Conservation (phyloP, 2,797 vertebrate species). For the Apogon hyalosoma region DNA sequence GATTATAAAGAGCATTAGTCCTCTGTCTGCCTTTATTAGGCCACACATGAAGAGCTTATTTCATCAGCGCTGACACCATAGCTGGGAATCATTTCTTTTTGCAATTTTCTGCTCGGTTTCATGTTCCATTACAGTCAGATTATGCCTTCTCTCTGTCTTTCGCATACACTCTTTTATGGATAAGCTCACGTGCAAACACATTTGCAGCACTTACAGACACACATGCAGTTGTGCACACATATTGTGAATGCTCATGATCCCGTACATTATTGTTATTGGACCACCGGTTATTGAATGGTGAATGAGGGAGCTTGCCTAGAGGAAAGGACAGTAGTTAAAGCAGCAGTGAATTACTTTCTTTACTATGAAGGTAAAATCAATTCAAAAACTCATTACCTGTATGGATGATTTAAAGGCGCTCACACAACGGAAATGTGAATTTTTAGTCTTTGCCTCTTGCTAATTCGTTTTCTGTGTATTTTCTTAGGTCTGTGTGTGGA, state of each 20-base stretch:
- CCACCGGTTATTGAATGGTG: conserved; percentile 65
- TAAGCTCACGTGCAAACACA: conserved; percentile 65
- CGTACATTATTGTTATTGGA: conserved; percentile 57
- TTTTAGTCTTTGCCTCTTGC: conserved; percentile 19
- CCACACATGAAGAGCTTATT: conserved; percentile 74
- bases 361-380: conserved; percentile 66
- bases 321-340: conserved; percentile 67
- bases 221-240: conserved; percentile 30
- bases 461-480: conserved; percentile 19
- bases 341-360: conserved; percentile 56
- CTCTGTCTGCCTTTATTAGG: conserved; percentile 69
- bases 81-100: conserved; percentile 78
- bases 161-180: conserved; percentile 68
- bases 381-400: conserved; percentile 63
- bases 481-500: background rate
- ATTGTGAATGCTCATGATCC: conserved; percentile 54
- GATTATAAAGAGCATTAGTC: conserved; percentile 65
- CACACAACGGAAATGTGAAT: conserved; percentile 30
- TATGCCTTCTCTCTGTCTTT: conserved; percentile 71
- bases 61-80: conserved; percentile 74
- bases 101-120: conserved; percentile 85
- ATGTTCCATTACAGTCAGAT: conserved; percentile 81
- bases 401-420: conserved; percentile 57
- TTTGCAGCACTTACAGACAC: conserved; percentile 46
- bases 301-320: conserved; percentile 41